A percentile compares a stretch with the other conserved stretches of the same genome.
Evolutionary conservation across 2,888 invertebrate genomes (phyloP).

Genomic region (Morpho achilles): DNA sequence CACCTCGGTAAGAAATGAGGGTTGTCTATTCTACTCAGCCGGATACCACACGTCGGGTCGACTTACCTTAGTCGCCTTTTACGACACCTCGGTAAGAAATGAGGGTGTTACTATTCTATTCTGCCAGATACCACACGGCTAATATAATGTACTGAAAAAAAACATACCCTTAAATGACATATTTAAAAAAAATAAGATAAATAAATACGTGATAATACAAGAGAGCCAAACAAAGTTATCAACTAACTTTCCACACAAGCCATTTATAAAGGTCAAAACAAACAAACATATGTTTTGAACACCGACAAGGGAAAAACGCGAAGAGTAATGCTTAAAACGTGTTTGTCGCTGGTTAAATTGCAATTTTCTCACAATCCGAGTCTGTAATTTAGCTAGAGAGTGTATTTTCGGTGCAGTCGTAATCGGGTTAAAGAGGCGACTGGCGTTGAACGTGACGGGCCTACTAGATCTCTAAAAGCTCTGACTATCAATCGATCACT

Average conservation of each 20-base stretch:
- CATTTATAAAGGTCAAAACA: constrained; percentile 1
- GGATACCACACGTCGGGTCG: no score
- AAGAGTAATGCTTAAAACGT: constrained; percentile 17
- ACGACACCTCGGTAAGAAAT: no score
- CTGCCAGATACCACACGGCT: no score
- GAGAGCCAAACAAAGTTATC: not conserved
- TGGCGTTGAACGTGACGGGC: constrained; percentile 47
- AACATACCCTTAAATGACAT: no score
- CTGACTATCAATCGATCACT: constrained; percentile 17
- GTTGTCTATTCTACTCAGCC: no score
- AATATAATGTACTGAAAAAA: no score
- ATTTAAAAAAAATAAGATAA: no score
- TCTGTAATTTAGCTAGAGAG: constrained; percentile 46
- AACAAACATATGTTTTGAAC: constrained; percentile 10
- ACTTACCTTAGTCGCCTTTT: no score
- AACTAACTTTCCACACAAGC: constrained; percentile 3
- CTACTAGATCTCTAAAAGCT: constrained; percentile 29
- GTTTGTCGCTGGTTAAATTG: constrained; percentile 29
- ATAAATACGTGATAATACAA: not conserved
- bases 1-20: no score
- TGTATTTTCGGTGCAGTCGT: constrained; percentile 50
- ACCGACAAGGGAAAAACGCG: constrained; percentile 7
- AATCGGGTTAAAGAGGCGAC: constrained; percentile 53
- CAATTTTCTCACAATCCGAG: constrained; percentile 35
- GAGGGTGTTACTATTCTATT: no score